These are phyloP conservation scores for Podarcis raffonei DNA, from an alignment of 2,113 vertebrate species.

Conservation along the genomic window DNA sequence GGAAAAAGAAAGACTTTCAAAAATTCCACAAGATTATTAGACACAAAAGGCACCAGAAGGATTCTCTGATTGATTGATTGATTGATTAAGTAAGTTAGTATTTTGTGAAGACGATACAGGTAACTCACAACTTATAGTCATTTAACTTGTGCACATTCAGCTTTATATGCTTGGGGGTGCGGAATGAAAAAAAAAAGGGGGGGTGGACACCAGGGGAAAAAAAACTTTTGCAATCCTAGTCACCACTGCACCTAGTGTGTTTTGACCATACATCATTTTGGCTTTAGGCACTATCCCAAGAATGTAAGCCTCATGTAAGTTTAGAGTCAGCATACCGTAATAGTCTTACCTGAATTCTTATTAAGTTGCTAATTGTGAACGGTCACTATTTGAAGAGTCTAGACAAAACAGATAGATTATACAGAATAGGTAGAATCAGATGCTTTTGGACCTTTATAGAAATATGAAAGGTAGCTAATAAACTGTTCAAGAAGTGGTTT, in stretches of 20 bases:
- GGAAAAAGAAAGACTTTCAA: not conserved
- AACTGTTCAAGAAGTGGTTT: not conserved
- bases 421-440: not conserved
- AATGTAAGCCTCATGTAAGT: too few species aligned
- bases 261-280: too few species aligned
- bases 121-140: too few species aligned
- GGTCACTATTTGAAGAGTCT: not conserved
- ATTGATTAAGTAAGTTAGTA: not conserved
- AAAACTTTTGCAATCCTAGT: too few species aligned
- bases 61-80: not conserved
- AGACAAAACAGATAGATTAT: not conserved
- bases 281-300: too few species aligned
- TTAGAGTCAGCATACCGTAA: not conserved
- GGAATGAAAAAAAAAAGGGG: too few species aligned
- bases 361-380: not conserved
- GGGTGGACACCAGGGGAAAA: too few species aligned
- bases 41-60: not conserved
- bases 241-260: too few species aligned
- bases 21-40: not conserved
- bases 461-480: not conserved
- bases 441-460: not conserved
- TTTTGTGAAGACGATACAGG: not conserved
- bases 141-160: too few species aligned
- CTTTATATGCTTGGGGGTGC: too few species aligned
- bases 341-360: not conserved